Percentiles rank a stretch among this genome's conserved stretches.
phyloP scores from a whole-genome alignment of 1,140 invertebrate genomes.

The Drosophila busckii region DNA sequence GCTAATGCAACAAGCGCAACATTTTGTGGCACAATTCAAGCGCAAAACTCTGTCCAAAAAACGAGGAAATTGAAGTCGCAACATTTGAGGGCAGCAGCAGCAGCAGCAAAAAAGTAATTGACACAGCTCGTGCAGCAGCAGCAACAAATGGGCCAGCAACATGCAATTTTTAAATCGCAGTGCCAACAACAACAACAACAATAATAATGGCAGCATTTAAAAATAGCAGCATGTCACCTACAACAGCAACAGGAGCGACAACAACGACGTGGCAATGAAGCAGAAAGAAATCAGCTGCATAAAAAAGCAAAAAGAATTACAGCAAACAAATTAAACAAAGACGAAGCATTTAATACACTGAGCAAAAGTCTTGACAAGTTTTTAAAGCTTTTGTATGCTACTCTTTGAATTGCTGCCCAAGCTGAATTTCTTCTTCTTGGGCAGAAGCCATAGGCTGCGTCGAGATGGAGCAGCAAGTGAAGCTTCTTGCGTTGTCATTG shows the following conservation, averaged over 20 bases:
- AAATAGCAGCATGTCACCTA: conserved; percentile 69
- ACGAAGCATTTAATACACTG: conserved; percentile 4
- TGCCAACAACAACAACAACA: conserved; percentile 31
- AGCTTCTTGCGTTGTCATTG: conserved; percentile 35
- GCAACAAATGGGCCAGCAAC: conserved; percentile 49
- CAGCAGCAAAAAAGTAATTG: no score
- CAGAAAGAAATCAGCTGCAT: conserved; percentile 23
- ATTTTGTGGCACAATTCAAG: conserved; percentile 66
- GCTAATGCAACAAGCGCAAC: conserved; percentile 23
- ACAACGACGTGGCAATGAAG: conserved; percentile 64
- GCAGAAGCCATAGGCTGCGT: no score
- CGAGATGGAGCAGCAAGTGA: conserved; percentile 1
- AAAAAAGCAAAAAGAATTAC: conserved; percentile 12
- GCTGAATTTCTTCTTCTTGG: no score
- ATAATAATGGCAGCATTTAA: conserved; percentile 40
- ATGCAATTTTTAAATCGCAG: conserved; percentile 59
- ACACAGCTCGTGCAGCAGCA: conserved; percentile 4
- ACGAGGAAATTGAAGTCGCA: conserved; percentile 29
- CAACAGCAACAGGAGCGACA: conserved; percentile 15
- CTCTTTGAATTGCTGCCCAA: no score
- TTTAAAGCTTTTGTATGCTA: no score
- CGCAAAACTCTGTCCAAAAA: conserved; percentile 60
- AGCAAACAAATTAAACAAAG: conserved; percentile 2
- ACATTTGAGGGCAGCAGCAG: conserved; percentile 5
- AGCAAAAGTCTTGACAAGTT: no score